phyloP scores from a whole-genome alignment of 2,888 invertebrate species.

The Hirudinaria manillensis region DNA sequence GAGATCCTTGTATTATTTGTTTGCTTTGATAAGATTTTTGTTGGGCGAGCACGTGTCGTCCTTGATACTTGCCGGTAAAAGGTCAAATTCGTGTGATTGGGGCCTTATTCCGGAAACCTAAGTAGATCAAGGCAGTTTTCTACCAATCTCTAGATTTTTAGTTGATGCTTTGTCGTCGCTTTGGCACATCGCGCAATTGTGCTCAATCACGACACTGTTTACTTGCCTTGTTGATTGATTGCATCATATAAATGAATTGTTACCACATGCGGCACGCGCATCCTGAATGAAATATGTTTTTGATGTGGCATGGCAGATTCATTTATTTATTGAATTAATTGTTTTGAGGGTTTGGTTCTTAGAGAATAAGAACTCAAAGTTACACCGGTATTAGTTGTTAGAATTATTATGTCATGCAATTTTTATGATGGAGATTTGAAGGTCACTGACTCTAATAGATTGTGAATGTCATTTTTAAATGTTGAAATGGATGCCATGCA shows the following conservation, averaged over 20 bases:
- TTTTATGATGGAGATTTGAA: no score
- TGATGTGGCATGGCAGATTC: no score
- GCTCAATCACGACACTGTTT: not conserved
- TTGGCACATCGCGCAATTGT: not conserved
- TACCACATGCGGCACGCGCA: no score
- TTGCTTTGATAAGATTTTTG: not conserved
- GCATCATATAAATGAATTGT: no score
- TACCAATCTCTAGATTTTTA: not conserved
- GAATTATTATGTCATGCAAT: no score
- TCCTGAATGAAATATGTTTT: no score
- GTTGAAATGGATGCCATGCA: not conserved
- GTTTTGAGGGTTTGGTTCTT: no score
- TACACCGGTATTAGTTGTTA: no score
- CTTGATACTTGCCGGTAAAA: constrained; percentile 12
- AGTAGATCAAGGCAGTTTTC: not conserved
- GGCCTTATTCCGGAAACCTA: not conserved
- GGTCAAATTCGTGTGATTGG: not conserved
- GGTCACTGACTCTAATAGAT: no score
- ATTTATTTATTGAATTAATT: no score
- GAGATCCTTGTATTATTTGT: not conserved
- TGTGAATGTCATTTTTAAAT: not conserved
- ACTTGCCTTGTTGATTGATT: no score
- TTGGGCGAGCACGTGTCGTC: not conserved
- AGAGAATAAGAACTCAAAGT: no score
- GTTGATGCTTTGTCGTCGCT: not conserved